Base-by-base conservation (phyloP, 2,797 vertebrate genomes). In the Ceyx erithaca region DNA sequence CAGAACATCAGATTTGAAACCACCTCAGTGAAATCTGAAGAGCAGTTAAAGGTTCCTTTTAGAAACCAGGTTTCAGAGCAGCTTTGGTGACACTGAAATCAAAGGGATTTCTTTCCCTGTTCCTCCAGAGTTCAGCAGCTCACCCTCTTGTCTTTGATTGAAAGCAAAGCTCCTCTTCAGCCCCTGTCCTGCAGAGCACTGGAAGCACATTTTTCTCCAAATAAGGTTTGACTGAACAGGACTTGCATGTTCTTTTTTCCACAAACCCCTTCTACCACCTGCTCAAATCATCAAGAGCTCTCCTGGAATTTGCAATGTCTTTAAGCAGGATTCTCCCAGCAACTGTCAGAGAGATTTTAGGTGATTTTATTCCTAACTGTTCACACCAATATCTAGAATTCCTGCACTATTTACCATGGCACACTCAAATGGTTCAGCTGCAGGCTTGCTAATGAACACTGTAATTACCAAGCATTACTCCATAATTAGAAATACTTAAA, bases 201-300 rank as follows among this genome's bases (percentile, higher is more conserved):
- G 71, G 59, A 86, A 82, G 71, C 88, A 87, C 64, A 58, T 89
- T 92, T 87, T 82, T 94, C 90, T 90, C 95, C 95, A 88, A 95
- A 92, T 78, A 91, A 68, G 83, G 94, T 23, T 80, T 66, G 75
- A 51, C 41, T 80, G 70, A 90, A 40, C 67, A 92, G 71, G 88
- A 88, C 78, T 88, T 26, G 57, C 77, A 77, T 1, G 2, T 62
- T 90, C 52, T 78, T 93, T 93, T 67, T 52, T 49, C 45, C 83
- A 85, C 79, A 91, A 66, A 80, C 87, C 87, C 72, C 70, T 72
- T 85, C 85, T 11, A 48, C 62, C 90, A 88, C 92, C 87, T 91
- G 87, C 89, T 93, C 12, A 10, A 61, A 16, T 18, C 33, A 67
- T 21, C 75, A 57, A 5, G 33, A 91, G 75, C 58, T 87, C 61